Conservation (phyloP, 2,113 vertebrate species). For the Archocentrus centrarchus region DNA sequence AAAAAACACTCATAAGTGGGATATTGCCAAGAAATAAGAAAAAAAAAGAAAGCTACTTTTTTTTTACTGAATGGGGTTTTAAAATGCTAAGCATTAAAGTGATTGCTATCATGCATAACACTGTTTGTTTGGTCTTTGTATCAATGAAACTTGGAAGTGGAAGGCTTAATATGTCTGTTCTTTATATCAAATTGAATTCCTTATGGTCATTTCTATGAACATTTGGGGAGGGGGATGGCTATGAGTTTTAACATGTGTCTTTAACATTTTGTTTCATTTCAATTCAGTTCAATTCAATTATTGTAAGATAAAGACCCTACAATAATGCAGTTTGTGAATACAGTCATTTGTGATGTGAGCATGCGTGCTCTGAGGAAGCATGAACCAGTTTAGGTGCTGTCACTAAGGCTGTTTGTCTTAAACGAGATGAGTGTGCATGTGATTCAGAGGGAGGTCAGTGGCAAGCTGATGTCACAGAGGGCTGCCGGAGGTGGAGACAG, state of each 20-base stretch:
- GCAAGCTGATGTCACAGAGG: constrained; percentile 46
- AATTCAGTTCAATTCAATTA: no score
- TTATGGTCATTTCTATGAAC: not conserved
- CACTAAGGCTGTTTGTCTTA: not conserved
- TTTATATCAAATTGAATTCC: rapidly evolving
- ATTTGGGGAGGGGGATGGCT: no score
- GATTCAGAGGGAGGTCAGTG: constrained; percentile 42
- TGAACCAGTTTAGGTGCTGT: no score
- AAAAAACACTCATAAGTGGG: not conserved
- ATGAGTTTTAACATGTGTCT: no score
- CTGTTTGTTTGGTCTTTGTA: not conserved
- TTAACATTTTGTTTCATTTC: no score
- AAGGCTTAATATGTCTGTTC: not conserved
- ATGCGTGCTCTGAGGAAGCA: no score
- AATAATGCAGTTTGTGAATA: no score
- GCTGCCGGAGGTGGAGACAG: constrained; percentile 53
- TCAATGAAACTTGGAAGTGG: rapidly evolving
- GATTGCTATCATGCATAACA: not conserved
- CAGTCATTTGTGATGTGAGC: not conserved
- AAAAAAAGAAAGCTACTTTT: not conserved
- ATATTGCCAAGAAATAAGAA: not conserved
- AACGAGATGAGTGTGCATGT: not conserved
- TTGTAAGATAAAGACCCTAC: no score
- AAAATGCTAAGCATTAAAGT: not conserved
- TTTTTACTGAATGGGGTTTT: rapidly evolving